Conservation (phyloP, 1,140 invertebrate species). For the Radopholus similis region DNA sequence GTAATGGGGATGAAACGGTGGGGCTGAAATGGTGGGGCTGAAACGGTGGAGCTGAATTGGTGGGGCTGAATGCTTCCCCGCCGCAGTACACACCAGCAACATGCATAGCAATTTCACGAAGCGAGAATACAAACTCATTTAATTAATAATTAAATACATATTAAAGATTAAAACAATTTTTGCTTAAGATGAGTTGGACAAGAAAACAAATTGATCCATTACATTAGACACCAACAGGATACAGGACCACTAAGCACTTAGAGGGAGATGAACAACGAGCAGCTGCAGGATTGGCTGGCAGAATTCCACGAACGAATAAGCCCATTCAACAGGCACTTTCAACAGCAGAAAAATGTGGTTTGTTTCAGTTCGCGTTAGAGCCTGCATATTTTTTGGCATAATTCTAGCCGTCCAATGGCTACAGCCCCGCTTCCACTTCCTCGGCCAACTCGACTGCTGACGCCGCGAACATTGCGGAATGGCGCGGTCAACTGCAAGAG, state of each 20-base stretch:
- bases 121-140: too few relatives aligned
- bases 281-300: constrained; percentile 30
- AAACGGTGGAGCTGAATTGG: too few relatives aligned
- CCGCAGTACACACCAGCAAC: too few relatives aligned
- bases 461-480: constrained; percentile 5
- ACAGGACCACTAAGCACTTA: too few relatives aligned
- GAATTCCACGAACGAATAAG: constrained; percentile 20
- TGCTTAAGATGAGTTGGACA: neutral
- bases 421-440: neutral
- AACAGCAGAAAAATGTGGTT: neutral
- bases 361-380: neutral
- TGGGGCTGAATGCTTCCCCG: too few relatives aligned
- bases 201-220: neutral
- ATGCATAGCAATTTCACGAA: too few relatives aligned
- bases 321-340: neutral
- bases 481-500: constrained; percentile 16
- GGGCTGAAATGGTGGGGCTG: too few relatives aligned
- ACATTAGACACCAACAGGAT: neutral
- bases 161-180: neutral
- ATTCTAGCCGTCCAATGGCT: neutral
- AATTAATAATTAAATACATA: neutral
- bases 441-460: neutral
- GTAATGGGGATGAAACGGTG: too few relatives aligned
- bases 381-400: neutral
- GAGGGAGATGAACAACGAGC: constrained; percentile 29